These are phyloP conservation scores for Epinotia nisella DNA, from an alignment of 2,888 invertebrate genomes.

Conservation along the genomic window DNA sequence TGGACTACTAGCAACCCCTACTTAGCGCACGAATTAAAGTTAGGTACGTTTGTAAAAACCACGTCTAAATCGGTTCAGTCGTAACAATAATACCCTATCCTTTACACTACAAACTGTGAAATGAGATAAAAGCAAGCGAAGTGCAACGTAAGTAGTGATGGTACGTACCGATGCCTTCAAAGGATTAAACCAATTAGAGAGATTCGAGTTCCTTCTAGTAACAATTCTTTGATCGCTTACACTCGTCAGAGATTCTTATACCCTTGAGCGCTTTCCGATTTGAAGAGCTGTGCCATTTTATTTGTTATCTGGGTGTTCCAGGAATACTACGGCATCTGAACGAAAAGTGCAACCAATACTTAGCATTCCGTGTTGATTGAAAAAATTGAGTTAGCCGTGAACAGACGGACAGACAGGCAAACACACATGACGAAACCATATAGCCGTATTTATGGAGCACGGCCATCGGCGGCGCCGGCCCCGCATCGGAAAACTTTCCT, in stretches of 20 bases:
- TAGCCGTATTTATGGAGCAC: too few relatives aligned
- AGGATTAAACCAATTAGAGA: constrained; percentile 79
- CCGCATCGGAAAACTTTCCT: too few relatives aligned
- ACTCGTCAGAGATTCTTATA: constrained; percentile 27
- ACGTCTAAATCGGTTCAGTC: too few relatives aligned
- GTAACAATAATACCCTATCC: too few relatives aligned
- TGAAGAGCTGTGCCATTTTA: constrained; percentile 22
- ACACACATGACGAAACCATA: too few relatives aligned
- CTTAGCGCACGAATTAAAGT: too few relatives aligned
- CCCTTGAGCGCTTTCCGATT: constrained; percentile 21
- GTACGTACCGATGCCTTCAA: constrained; percentile 33
- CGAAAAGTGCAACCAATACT: background rate
- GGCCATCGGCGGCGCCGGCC: too few relatives aligned
- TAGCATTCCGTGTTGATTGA: background rate
- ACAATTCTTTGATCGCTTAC: constrained; percentile 64
- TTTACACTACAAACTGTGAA: background rate
- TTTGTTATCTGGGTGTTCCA: background rate
- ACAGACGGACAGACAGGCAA: too few relatives aligned
- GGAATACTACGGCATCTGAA: background rate
- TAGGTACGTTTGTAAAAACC: too few relatives aligned
- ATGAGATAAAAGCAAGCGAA: constrained; percentile 26
- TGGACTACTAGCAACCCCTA: too few relatives aligned
- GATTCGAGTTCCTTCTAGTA: constrained; percentile 63
- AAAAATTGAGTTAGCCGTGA: background rate
- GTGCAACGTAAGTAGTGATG: constrained; percentile 29